Evolutionary conservation across 2,797 vertebrate species (phyloP), one percentile per base, ranked within the genome.

Genomic region (Arrhamphus sclerolepis): DNA sequence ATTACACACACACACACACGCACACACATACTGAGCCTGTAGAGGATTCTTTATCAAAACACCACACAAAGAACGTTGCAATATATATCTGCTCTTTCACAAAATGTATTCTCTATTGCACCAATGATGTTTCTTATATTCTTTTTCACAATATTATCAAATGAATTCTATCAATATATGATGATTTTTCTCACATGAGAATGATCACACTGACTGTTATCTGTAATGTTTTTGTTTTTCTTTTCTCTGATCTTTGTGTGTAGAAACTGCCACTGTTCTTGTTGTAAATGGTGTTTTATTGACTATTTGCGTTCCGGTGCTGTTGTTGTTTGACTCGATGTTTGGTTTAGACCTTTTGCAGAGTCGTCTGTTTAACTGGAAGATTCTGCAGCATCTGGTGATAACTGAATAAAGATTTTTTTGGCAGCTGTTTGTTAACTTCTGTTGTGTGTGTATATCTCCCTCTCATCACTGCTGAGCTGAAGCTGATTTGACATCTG

Each of bases 361-460:
- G 78, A 63, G 63, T 17, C 39, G 53, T 57, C 75, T 31, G 67
- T 83, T 66, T 66, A 48, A 76, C 65, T 56, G 40, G 43, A 73
- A 13, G 60, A 59, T 59, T 70, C 82, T 81, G 82, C 80, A 84
- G 67, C 66, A 39, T 67, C 72, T 76, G 80, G 85, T 87, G 81
- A 8, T 34, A 76, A 89, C 85, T 81, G 87, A 91, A 89, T 91
- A 92, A 92, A 87, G 54, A 64, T 56, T 81, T 90, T n/a, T 87
- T 90, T 90, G 90, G 90, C 90, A 92, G 91, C 87, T 91, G 82
- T 92, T 93, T 91, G 86, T 84, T 87, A 92, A 53, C 54, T 31
- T 11, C 28, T 81, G 83, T 86, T 70, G 1, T 3, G 66, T 65
- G 69, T 78, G 54, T 40, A n/a, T n/a, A n/a, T 72, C 57, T 48